A percentile compares a stretch with the other conserved stretches of the same genome.
Conservation (phyloP, 2,113 vertebrate species). For the Xiphorhynchus elegans region DNA sequence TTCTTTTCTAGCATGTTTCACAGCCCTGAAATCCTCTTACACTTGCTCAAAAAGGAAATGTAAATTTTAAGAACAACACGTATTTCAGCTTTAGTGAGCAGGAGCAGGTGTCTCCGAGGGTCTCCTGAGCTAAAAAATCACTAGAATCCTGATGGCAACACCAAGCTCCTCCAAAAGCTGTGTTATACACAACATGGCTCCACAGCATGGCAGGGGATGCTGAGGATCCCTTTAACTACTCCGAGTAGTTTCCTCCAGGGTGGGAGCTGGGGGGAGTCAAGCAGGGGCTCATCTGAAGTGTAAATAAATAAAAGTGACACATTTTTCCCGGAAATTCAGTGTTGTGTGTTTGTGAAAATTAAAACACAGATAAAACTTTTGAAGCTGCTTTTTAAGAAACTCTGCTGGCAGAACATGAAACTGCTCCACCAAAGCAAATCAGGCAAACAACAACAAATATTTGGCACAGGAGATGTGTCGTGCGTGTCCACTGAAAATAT, state of each 20-base stretch:
- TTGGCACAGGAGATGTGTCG: background rate
- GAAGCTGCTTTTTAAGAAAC: background rate
- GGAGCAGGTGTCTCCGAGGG: background rate
- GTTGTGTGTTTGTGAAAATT: background rate
- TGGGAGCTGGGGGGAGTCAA: background rate
- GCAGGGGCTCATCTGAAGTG: background rate
- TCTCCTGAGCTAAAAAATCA: background rate
- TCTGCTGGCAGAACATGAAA: slow-evolving; percentile 70
- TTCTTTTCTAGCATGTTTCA: background rate
- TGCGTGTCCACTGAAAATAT: slow-evolving; percentile 42
- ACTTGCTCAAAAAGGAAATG: background rate
- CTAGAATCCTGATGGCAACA: background rate
- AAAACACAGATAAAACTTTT: slow-evolving; percentile 1
- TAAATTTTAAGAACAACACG: background rate
- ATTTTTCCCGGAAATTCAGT: background rate
- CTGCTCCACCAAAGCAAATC: background rate
- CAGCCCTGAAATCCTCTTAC: background rate
- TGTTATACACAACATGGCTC: background rate
- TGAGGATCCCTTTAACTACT: background rate
- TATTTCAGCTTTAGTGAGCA: background rate
- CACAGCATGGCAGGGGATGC: background rate
- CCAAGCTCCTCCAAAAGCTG: background rate
- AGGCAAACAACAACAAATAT: background rate
- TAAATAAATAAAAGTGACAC: slow-evolving; percentile 8
- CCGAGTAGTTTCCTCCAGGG: background rate